Conservation (phyloP, 2,797 vertebrate species). For the Poeciliopsis paucimaculata region DNA sequence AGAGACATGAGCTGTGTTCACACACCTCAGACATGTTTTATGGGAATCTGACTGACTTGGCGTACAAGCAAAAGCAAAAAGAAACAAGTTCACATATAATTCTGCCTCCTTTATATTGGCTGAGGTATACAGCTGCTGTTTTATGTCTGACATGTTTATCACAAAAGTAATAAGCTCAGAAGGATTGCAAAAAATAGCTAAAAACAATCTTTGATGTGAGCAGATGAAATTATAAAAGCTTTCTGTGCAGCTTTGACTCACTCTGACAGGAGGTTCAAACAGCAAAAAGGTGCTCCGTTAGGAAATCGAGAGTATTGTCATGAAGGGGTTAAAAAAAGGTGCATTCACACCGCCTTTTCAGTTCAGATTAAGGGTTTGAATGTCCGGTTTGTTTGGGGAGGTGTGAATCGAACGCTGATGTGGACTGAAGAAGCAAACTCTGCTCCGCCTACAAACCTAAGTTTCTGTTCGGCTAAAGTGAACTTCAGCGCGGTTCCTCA, state of each 20-base stretch:
- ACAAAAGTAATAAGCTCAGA: neutral
- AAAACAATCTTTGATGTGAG: too few relatives aligned
- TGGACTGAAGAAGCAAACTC: too few relatives aligned
- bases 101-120: neutral
- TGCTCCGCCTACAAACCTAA: too few relatives aligned
- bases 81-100: neutral
- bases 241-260: neutral
- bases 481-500: neutral
- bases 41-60: conserved; percentile 17
- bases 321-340: neutral
- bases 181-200: neutral
- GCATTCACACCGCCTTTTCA: too few relatives aligned
- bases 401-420: too few relatives aligned
- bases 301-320: neutral
- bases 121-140: neutral
- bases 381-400: too few relatives aligned
- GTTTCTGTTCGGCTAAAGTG: too few relatives aligned
- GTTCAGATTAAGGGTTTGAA: too few relatives aligned
- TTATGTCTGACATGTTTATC: neutral
- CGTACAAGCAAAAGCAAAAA: neutral
- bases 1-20: conserved; percentile 5
- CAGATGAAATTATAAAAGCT: neutral
- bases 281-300: neutral
- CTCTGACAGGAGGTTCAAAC: neutral
- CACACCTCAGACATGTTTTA: conserved; percentile 16